Evolutionary conservation across 2,113 vertebrate genomes (phyloP).

Genomic region (Apaloderma vittatum): DNA sequence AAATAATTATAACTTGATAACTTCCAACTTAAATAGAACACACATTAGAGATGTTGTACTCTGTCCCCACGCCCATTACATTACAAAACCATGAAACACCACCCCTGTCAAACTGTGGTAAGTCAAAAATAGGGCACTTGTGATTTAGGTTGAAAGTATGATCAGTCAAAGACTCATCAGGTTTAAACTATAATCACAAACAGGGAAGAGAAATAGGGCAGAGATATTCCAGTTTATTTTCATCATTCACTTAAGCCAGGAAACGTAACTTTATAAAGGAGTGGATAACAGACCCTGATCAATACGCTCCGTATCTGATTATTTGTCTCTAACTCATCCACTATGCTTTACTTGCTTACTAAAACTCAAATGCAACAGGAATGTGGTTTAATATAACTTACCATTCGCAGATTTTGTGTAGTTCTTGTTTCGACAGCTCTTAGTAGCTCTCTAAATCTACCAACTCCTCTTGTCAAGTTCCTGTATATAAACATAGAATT

Average conservation of each 20-base stretch:
- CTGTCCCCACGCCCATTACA: background rate
- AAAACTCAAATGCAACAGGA: background rate
- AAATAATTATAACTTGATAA: background rate
- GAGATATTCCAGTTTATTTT: background rate
- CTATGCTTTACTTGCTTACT: background rate
- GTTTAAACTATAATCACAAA: background rate
- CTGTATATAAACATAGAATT: constrained; percentile 81
- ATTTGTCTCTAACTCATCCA: background rate
- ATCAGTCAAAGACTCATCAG: background rate
- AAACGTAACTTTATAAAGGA: background rate
- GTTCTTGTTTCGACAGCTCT: constrained; percentile 96
- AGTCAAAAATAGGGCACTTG: background rate
- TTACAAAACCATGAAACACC: background rate
- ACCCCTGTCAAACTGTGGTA: background rate
- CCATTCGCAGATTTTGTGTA: constrained; percentile 98
- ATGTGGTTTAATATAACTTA: constrained; percentile 71
- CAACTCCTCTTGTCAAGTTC: constrained; percentile 94
- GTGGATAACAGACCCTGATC: background rate
- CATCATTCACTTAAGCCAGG: background rate
- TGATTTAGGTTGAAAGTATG: background rate
- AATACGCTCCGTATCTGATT: background rate
- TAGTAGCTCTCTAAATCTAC: constrained; percentile 95
- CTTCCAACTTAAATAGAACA: background rate
- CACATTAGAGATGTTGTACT: background rate
- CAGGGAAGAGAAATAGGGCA: background rate